Base-by-base conservation (phyloP, 2,888 invertebrate genomes). In the Diaperis boleti region DNA sequence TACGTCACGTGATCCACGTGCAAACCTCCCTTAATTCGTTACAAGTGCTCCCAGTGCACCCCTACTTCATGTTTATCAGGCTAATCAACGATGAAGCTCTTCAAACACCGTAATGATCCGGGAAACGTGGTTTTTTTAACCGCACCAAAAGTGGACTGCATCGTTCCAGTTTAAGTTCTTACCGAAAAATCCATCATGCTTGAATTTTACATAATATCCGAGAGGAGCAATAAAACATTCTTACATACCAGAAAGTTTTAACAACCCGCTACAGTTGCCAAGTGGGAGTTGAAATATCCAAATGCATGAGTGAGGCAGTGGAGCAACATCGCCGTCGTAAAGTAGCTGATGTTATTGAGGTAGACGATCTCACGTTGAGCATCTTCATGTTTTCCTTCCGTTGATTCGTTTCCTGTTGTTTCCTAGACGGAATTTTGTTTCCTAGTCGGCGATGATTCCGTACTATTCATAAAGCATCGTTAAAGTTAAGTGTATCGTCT, bases 311-410 rank as follows among this genome's bases (percentile, higher is more conserved):
- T 26, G 14, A 3, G 11, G 13, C 26, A 29, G 14, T 29, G 13
- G 45, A 29, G 45, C 45, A 45, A 42, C 42, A 42, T 11, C 42
- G 20, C 42, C 45, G 18, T 26, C 11, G 42, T 37, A 62, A 56
- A 57, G 35, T 62, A 57, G 50, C 42, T 44, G 62, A 22, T 18
- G 62, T 62, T 55, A 41, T 56, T 42, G 62, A 42, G 26, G 44
- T 71, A 72, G 69, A 73, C 71, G 72, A 73, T 73, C 72, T 72
- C 69, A 70, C 67, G 67, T 72, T 72, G 68, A 68, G 15, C 73
- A 70, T 72, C 69, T 71, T 71, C 73, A 69, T 72, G 70, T 66
- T 73, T 50, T 73, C 73, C 73, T 75, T 75, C 74, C 73, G 67
- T 62, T 69, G 69, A 66, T 47, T 68, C 68, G 68, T 69, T 72